Percentiles rank a stretch among this genome's conserved stretches.
Conservation (phyloP, 2,113 vertebrate genomes). For the Notarius quadriscutis region DNA sequence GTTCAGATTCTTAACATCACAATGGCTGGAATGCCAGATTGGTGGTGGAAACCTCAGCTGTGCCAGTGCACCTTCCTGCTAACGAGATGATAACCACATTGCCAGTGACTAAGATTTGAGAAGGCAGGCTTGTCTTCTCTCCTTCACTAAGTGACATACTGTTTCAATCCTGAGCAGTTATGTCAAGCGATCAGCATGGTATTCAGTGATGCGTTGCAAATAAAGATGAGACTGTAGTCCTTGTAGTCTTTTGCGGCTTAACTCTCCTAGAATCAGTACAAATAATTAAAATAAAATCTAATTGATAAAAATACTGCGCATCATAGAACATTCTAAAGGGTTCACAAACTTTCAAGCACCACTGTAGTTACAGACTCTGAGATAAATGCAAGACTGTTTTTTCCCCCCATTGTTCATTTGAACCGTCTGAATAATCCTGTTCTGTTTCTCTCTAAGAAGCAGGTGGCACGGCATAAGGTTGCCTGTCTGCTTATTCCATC, state of each 20-base stretch:
- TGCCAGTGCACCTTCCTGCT: background rate
- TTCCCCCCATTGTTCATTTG: background rate
- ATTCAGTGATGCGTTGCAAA: background rate
- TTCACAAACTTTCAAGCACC: too few species aligned
- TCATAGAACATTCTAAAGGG: too few species aligned
- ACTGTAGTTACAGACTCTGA: background rate
- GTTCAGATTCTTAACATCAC: background rate
- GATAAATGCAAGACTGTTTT: background rate
- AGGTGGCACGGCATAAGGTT: slow-evolving; percentile 1
- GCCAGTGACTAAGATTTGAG: background rate
- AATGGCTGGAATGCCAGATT: background rate
- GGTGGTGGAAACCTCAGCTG: background rate
- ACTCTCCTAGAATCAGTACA: background rate
- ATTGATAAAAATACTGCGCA: background rate
- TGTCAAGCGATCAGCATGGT: background rate
- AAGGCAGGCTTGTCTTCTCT: background rate
- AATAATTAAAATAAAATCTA: background rate
- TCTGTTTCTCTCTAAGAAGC: background rate
- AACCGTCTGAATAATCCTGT: background rate
- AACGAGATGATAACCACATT: too few species aligned
- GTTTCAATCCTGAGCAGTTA: background rate
- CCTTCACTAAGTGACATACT: background rate
- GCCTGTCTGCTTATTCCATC: slow-evolving; percentile 13
- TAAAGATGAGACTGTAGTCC: background rate
- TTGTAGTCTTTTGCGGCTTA: background rate